Evolutionary conservation across 1,140 invertebrate genomes (phyloP).

Genomic region (Cherax destructor): DNA sequence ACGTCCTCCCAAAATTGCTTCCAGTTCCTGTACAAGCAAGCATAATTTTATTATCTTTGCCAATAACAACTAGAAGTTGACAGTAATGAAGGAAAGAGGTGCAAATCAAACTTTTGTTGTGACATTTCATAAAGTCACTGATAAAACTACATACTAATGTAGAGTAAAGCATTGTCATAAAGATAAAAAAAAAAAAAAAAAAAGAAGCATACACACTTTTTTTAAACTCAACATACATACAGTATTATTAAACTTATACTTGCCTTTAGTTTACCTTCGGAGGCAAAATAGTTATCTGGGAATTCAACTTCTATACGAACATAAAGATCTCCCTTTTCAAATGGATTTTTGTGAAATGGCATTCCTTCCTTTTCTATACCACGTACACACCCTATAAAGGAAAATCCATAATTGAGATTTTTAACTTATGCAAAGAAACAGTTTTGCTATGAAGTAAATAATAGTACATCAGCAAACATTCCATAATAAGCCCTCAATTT

Average conservation of each 20-base stretch:
- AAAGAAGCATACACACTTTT: too few relatives aligned
- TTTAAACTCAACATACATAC: too few relatives aligned
- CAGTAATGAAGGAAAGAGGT: not conserved
- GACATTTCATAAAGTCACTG: too few relatives aligned
- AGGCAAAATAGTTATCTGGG: constrained; percentile 86
- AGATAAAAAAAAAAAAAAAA: too few relatives aligned
- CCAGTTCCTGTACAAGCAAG: constrained; percentile 78
- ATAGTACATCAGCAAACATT: too few relatives aligned
- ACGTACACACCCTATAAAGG: constrained; percentile 73
- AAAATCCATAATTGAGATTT: not conserved
- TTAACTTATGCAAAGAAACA: too few relatives aligned
- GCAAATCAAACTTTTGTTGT: too few relatives aligned
- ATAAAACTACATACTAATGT: too few relatives aligned
- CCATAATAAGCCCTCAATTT: too few relatives aligned
- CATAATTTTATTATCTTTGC: not conserved
- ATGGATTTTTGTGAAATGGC: constrained; percentile 84
- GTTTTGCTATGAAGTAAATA: too few relatives aligned
- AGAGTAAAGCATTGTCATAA: too few relatives aligned
- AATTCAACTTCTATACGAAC: constrained; percentile 91
- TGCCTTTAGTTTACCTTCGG: constrained; percentile 81
- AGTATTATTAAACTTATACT: constrained; percentile 9
- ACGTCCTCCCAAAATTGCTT: constrained; percentile 83
- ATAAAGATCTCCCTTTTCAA: constrained; percentile 91
- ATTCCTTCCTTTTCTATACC: constrained; percentile 79
- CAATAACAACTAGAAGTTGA: not conserved